Base-by-base conservation (phyloP, 2,888 invertebrate species). In the Cephus spinipes region DNA sequence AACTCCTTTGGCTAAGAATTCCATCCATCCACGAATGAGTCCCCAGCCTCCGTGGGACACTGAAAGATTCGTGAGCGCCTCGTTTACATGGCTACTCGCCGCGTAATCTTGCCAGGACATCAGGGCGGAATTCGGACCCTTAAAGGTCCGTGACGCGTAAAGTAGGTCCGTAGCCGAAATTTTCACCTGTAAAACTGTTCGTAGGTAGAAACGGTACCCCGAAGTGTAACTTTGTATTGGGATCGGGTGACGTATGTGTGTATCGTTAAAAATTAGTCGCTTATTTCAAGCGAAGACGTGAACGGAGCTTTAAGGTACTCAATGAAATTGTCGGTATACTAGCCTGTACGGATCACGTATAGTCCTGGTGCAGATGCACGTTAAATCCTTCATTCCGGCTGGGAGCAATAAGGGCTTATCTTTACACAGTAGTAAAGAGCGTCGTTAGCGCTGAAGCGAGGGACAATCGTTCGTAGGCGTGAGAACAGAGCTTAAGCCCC, bases 381-480 rank as follows among this genome's bases (percentile, higher is more conserved):
- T 31, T 71, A 71, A 71, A 84, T 81, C 82, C 80, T 77, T 79
- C 75, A 77, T 81, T 82, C 73, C 83, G 80, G 84, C 84, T 81
- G 85, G 84, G 84, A 84, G 87, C 87, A 88, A 88, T 88, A 88
- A 88, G 87, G 85, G 84, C 86, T 88, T 86, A 88, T 88, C 88
- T 88, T 83, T 85, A 84, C 84, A 86, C 85, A 87, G 86, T 87
- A 86, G 86, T 82, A 86, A 85, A 87, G 86, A 84, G 85, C 85
- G 85, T 85, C 86, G 86, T 86, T 88, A 86, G 86, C 84, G 82
- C 84, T 83, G 12, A 71, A 71, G 71, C 71, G 71, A 79, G 80
- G 85, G 83, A 85, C 86, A 86, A 84, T 85, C 85, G 82, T 80
- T 78, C 78, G 79, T 76, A 74, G 79, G 75, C 68, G 85, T 85